phyloP scores from a whole-genome alignment of 35 echinoderm and acorn worm genomes.

The Strongylocentrotus purpuratus region DNA sequence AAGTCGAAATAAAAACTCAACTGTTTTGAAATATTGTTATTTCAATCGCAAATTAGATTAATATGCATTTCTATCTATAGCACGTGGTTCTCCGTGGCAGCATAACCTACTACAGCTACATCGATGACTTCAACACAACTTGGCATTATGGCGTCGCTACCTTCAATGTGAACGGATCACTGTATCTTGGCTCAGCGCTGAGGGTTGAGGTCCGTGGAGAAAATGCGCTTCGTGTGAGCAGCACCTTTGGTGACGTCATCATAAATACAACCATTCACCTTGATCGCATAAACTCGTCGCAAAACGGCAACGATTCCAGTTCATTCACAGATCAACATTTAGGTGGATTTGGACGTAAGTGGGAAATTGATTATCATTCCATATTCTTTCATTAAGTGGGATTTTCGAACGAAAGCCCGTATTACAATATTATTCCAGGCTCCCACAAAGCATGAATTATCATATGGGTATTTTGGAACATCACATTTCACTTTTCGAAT shows the following conservation, averaged over 20 bases:
- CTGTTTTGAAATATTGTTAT: too few species aligned
- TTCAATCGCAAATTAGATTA: too few species aligned
- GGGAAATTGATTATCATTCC: not conserved
- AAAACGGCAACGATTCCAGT: not conserved
- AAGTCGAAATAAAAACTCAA: too few species aligned
- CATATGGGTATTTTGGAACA: not conserved
- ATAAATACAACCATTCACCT: not conserved
- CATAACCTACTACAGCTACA: not conserved
- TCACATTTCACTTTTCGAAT: too few species aligned
- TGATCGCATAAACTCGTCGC: not conserved
- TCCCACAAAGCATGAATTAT: not conserved
- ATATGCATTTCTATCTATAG: not conserved
- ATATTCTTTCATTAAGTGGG: not conserved
- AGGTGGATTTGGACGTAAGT: slow-evolving; percentile 37
- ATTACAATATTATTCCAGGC: not conserved
- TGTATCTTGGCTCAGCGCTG: not conserved
- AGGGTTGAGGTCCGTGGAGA: not conserved
- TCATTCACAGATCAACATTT: not conserved
- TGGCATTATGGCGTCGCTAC: slow-evolving; percentile 28
- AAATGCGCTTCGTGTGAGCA: slow-evolving; percentile 16
- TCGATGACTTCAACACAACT: slow-evolving; percentile 1
- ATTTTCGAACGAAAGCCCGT: not conserved
- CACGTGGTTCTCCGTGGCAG: not conserved
- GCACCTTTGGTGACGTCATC: slow-evolving; percentile 22
- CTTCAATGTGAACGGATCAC: slow-evolving; percentile 6